These are phyloP conservation scores for Clostera curtula DNA, from an alignment of 2,888 invertebrate species.

Conservation along the genomic window DNA sequence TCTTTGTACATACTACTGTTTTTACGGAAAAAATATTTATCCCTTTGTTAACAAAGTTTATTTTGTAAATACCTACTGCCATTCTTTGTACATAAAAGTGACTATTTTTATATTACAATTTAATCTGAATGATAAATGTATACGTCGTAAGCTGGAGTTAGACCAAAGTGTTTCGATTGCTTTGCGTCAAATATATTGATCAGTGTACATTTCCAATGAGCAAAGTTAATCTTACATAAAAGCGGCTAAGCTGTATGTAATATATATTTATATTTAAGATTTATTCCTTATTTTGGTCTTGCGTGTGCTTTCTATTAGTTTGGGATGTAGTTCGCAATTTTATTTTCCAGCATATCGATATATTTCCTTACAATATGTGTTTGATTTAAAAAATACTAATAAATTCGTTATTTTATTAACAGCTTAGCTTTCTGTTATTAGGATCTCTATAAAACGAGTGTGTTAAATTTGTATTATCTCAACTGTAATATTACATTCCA, in stretches of 20 bases:
- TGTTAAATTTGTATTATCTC: conserved; percentile 47
- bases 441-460: conserved; percentile 58
- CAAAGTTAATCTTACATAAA: conserved; percentile 54
- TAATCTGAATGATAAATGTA: conserved; percentile 33
- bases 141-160: conserved; percentile 77
- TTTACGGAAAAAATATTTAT: conserved; percentile 36
- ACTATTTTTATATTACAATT: conserved; percentile 15
- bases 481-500: conserved; percentile 68
- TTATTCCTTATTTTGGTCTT: conserved; percentile 25
- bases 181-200: conserved; percentile 42
- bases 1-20: conserved; percentile 67
- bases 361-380: no score
- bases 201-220: conserved; percentile 50
- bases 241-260: conserved; percentile 59
- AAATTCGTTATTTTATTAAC: no score
- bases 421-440: conserved; percentile 14
- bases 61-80: conserved; percentile 18
- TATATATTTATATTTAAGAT: conserved; percentile 28
- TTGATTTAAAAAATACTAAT: no score
- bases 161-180: conserved; percentile 78
- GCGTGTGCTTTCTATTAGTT: conserved; percentile 27
- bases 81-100: conserved; percentile 15
- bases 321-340: conserved; percentile 6
- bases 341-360: conserved; percentile 1
- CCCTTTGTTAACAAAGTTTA: conserved; percentile 18